phyloP scores from a whole-genome alignment of 2,113 vertebrate species.

The Propithecus coquereli region DNA sequence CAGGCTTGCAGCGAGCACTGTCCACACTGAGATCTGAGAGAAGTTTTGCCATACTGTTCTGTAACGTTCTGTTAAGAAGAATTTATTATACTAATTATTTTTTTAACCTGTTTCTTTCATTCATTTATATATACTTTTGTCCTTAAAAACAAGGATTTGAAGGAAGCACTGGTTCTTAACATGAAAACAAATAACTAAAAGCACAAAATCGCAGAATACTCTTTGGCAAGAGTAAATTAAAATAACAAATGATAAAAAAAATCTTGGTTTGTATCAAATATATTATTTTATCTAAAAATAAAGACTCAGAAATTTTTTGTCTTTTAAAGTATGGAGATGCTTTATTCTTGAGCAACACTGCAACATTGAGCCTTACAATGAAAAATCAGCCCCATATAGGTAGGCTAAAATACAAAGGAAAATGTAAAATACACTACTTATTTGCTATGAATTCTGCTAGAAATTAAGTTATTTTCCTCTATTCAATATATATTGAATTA shows the following conservation, averaged over 20 bases:
- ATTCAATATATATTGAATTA: neutral
- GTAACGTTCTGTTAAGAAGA: slow-evolving; percentile 83
- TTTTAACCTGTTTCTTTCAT: slow-evolving; percentile 28
- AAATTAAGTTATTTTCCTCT: neutral
- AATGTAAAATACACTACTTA: neutral
- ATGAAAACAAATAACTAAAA: slow-evolving; percentile 12
- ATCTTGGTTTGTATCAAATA: neutral
- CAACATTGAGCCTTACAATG: neutral
- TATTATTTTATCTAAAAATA: slow-evolving; percentile 12
- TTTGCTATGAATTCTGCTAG: neutral
- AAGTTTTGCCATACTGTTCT: slow-evolving; percentile 84
- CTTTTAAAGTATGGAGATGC: neutral
- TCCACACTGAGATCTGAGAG: slow-evolving; percentile 82
- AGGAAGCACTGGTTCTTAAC: neutral
- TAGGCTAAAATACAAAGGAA: neutral
- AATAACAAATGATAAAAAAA: slow-evolving; percentile 29
- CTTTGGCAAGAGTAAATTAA: slow-evolving; percentile 14
- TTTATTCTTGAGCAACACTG: slow-evolving; percentile 12
- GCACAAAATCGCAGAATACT: neutral
- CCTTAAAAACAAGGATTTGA: slow-evolving; percentile 4
- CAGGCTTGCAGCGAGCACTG: slow-evolving; percentile 69
- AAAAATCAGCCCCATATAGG: neutral
- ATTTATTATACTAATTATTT: slow-evolving; percentile 55
- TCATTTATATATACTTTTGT: neutral
- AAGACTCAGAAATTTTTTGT: neutral